These are phyloP conservation scores for Onychostruthus taczanowskii DNA, from an alignment of 2,113 vertebrate species.

Conservation along the genomic window DNA sequence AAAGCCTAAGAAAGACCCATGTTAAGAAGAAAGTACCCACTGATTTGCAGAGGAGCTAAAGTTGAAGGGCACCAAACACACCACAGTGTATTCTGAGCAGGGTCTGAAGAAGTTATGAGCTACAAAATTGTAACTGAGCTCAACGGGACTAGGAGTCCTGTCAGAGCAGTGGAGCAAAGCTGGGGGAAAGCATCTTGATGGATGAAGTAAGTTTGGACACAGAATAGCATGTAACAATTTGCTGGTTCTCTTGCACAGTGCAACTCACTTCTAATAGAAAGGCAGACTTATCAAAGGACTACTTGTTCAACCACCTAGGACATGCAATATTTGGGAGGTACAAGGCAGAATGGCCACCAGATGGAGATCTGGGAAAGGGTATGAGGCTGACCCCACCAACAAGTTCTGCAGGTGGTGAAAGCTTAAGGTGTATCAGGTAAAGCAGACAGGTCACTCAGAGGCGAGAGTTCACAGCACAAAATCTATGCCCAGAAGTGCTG, in stretches of 20 bases:
- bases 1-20: not conserved
- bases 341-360: conserved; percentile 24
- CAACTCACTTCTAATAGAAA: not conserved
- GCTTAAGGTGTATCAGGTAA: not conserved
- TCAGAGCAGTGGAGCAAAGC: not conserved
- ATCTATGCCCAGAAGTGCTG: not conserved
- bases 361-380: conserved; percentile 49
- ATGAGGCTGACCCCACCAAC: not conserved
- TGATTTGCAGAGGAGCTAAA: not conserved
- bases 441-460: not conserved
- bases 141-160: not conserved
- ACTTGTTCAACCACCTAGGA: not conserved
- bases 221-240: not conserved
- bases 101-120: not conserved
- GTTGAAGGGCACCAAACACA: not conserved
- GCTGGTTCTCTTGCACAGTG: not conserved
- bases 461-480: rapidly evolving
- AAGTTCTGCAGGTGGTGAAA: not conserved
- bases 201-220: not conserved
- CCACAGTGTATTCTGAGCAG: not conserved
- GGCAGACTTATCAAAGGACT: not conserved
- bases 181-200: not conserved
- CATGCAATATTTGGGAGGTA: not conserved
- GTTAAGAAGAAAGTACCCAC: not conserved
- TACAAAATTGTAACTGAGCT: not conserved